A percentile compares a stretch with the other conserved stretches of the same genome.
These are phyloP conservation scores for Chromoteleia sp. DNA, from an alignment of 2,888 invertebrate genomes.

Conservation along the genomic window DNA sequence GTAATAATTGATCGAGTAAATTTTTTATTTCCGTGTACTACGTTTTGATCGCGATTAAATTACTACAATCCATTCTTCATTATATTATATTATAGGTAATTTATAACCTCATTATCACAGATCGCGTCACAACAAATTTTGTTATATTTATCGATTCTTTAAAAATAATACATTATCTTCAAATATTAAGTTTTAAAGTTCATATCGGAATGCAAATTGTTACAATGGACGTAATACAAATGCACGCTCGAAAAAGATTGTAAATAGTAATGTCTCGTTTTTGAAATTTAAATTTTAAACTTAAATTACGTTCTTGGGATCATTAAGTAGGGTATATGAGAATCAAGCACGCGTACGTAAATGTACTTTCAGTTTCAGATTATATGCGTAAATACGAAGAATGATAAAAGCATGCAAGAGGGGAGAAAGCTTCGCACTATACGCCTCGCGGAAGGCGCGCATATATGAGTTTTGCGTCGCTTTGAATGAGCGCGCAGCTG, in stretches of 20 bases:
- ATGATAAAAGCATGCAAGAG: conserved; percentile 35
- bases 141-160: no score
- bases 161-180: no score
- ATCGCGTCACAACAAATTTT: no score
- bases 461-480: conserved; percentile 18
- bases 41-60: no score
- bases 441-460: conserved; percentile 6
- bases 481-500: conserved; percentile 48
- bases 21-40: not conserved
- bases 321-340: conserved; percentile 40
- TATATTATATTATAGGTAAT: no score
- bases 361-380: conserved; percentile 59
- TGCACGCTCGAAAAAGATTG: no score
- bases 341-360: conserved; percentile 37
- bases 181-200: no score
- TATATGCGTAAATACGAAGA: conserved; percentile 40
- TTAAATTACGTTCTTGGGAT: conserved; percentile 25
- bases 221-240: no score
- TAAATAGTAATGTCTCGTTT: conserved; percentile 1
- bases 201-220: no score
- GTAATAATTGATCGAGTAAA: not conserved
- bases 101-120: no score
- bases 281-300: conserved; percentile 40
- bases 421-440: conserved; percentile 13
- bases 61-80: no score